These are phyloP conservation scores for Spinus pinus DNA, from an alignment of 2,797 vertebrate species.

Conservation along the genomic window DNA sequence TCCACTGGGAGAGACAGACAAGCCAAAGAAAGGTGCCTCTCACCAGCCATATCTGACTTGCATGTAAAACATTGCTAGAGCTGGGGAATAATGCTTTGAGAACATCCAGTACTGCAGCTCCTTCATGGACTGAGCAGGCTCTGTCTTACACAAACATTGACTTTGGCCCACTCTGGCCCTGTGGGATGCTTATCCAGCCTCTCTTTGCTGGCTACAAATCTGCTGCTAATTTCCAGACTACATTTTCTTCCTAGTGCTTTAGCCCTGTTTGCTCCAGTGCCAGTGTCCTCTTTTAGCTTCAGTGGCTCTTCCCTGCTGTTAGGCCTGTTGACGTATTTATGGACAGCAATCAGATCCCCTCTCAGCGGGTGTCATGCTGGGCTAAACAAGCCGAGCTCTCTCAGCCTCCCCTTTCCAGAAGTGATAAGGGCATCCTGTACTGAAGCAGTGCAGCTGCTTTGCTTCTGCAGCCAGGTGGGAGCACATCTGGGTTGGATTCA, in stretches of 20 bases:
- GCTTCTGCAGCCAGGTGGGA: neutral
- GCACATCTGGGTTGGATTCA: neutral
- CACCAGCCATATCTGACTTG: neutral
- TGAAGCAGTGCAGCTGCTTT: neutral
- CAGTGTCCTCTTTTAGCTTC: constrained; percentile 57
- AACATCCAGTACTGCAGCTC: neutral
- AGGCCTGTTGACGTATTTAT: constrained; percentile 58
- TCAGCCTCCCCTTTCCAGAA: constrained; percentile 3
- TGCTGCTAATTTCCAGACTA: constrained; percentile 26
- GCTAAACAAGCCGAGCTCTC: constrained; percentile 44
- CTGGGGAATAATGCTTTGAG: neutral
- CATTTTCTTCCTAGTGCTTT: constrained; percentile 17
- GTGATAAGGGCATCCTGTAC: neutral
- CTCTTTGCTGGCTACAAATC: constrained; percentile 34
- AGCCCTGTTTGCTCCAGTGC: constrained; percentile 49
- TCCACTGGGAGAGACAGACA: neutral
- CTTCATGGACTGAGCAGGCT: neutral
- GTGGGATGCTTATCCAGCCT: neutral
- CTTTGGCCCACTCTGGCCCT: neutral
- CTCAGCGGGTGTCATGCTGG: constrained; percentile 52
- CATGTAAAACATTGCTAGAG: neutral
- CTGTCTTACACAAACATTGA: neutral
- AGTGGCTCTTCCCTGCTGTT: constrained; percentile 41
- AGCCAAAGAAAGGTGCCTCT: neutral
- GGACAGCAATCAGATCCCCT: constrained; percentile 54